Conservation (phyloP, 1,140 invertebrate genomes). For the Tachypleus tridentatus region DNA sequence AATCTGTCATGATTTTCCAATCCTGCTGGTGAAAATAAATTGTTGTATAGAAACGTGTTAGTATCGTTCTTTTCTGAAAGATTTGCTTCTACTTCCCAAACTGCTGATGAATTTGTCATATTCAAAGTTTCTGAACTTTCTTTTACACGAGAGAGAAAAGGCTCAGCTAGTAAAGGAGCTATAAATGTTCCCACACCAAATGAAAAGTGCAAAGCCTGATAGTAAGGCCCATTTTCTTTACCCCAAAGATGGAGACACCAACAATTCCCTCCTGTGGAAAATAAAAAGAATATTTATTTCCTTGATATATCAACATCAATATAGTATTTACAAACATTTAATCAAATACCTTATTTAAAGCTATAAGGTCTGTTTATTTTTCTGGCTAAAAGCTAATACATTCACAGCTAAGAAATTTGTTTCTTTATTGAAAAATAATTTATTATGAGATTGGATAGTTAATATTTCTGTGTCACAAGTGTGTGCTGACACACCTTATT, state of each 20-base stretch:
- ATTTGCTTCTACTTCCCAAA: not conserved
- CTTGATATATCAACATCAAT: not conserved
- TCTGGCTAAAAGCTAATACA: not conserved
- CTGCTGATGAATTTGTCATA: not conserved
- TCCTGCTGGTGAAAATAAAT: not conserved
- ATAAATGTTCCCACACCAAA: conserved; percentile 43
- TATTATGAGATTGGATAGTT: no score
- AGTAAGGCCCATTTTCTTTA: conserved; percentile 37
- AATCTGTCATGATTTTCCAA: not conserved
- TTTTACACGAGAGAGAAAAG: conserved; percentile 31
- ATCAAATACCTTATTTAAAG: not conserved
- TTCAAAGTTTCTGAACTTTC: conserved; percentile 5
- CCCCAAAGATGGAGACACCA: conserved; percentile 41
- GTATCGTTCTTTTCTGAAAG: no score
- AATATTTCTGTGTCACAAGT: no score
- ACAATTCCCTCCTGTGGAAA: conserved; percentile 39
- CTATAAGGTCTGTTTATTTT: not conserved
- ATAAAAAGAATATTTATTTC: not conserved
- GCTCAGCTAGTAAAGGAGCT: conserved; percentile 39
- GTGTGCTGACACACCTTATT: no score
- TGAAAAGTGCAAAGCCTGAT: conserved; percentile 42
- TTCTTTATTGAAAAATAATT: not conserved
- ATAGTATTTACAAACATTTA: not conserved
- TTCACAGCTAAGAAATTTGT: not conserved
- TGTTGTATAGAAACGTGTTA: not conserved